phyloP scores from a whole-genome alignment of 2,888 invertebrate species.

The Lingula anatina region DNA sequence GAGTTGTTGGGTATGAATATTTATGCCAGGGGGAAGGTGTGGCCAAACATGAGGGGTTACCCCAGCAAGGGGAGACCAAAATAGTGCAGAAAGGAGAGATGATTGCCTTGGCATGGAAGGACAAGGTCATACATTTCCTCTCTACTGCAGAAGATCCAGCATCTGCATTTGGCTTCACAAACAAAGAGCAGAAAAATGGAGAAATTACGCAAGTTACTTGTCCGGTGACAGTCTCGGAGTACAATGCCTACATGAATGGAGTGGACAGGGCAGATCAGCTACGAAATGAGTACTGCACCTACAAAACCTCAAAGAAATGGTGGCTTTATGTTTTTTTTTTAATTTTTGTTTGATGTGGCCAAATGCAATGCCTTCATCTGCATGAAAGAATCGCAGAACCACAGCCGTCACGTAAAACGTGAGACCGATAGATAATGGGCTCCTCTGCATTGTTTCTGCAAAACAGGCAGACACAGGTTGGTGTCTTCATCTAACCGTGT shows the following conservation, averaged over 20 bases:
- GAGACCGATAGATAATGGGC: no score
- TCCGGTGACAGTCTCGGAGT: background rate
- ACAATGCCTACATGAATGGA: constrained; percentile 1
- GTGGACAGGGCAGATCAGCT: constrained; percentile 2
- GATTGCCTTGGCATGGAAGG: background rate
- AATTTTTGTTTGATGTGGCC: background rate
- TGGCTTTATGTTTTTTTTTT: constrained; percentile 1
- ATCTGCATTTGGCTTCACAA: no score
- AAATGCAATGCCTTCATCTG: constrained; percentile 1
- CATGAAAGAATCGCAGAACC: constrained; percentile 3
- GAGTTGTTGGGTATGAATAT: background rate
- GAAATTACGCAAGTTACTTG: background rate
- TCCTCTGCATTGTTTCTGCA: no score
- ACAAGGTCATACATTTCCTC: no score
- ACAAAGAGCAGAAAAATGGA: background rate
- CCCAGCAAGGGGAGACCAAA: background rate
- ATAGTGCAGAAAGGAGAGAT: background rate
- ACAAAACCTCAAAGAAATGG: background rate
- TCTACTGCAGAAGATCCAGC: no score
- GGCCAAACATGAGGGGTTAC: constrained; percentile 5
- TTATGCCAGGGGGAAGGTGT: constrained; percentile 5
- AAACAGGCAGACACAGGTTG: no score
- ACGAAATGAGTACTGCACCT: background rate
- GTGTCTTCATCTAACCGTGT: no score
- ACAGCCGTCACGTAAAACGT: background rate